These are phyloP conservation scores for Tetranychus piercei DNA, from an alignment of 2,888 invertebrate species.

Conservation along the genomic window DNA sequence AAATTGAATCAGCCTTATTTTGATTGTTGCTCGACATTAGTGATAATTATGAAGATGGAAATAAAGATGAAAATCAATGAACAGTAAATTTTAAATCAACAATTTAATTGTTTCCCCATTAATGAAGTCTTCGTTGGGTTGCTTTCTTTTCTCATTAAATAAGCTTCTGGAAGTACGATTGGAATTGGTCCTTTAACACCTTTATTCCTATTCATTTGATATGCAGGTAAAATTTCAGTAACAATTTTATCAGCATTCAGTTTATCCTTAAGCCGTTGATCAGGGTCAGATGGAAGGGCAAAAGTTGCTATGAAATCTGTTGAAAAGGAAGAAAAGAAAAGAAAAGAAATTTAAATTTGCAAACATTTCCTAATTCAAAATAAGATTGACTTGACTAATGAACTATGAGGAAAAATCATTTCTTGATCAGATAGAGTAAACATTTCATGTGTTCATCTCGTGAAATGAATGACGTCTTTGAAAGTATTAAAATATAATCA, in stretches of 20 bases:
- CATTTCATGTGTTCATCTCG: background rate
- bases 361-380: background rate
- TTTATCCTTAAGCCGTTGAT: background rate
- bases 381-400: background rate
- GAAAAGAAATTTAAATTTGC: background rate
- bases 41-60: background rate
- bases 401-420: background rate
- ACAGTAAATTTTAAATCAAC: background rate
- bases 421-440: background rate
- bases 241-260: background rate
- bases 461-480: no score
- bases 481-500: no score
- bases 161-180: background rate
- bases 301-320: slow-evolving; percentile 14
- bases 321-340: no score
- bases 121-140: background rate
- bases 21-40: background rate
- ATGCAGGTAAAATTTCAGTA: background rate
- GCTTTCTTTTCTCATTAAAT: background rate
- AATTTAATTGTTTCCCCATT: background rate
- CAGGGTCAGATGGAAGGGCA: slow-evolving; percentile 6
- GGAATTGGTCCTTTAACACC: background rate
- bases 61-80: background rate
- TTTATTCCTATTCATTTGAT: background rate
- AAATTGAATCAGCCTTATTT: no score